These are phyloP conservation scores for Lytechinus pictus DNA, from an alignment of 35 echinoderm and acorn worm species.

Conservation along the genomic window DNA sequence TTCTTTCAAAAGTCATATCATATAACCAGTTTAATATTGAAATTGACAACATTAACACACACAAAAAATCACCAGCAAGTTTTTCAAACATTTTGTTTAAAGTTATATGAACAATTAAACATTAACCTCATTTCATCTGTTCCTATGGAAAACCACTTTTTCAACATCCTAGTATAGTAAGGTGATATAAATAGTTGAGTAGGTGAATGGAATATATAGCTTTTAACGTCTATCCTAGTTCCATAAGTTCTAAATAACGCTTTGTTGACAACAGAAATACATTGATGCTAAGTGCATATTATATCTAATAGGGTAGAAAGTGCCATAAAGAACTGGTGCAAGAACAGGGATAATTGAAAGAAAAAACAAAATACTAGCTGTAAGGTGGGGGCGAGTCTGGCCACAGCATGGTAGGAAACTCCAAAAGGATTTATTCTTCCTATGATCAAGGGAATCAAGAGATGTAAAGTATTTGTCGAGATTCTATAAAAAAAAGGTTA, in stretches of 20 bases:
- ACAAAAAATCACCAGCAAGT: too few species aligned
- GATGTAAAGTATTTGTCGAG: neutral
- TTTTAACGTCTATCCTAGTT: neutral
- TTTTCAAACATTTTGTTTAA: too few species aligned
- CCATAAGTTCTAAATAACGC: neutral
- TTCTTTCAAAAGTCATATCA: neutral
- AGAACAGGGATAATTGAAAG: neutral
- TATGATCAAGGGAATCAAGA: neutral
- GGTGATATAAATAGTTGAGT: neutral
- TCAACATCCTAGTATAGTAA: neutral
- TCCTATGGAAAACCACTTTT: neutral
- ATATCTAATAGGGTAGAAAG: neutral
- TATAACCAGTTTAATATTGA: neutral
- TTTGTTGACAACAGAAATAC: neutral
- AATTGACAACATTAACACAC: neutral
- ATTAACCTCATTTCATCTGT: neutral
- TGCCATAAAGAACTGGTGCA: too few species aligned
- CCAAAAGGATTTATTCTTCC: neutral
- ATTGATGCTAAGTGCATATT: neutral
- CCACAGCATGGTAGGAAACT: too few species aligned
- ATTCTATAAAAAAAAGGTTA: neutral
- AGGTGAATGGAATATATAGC: neutral
- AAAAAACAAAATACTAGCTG: too few species aligned
- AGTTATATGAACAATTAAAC: neutral
- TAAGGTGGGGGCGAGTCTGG: too few species aligned